Conservation (phyloP, 2,113 vertebrate genomes). For the Alexandromys fortis region DNA sequence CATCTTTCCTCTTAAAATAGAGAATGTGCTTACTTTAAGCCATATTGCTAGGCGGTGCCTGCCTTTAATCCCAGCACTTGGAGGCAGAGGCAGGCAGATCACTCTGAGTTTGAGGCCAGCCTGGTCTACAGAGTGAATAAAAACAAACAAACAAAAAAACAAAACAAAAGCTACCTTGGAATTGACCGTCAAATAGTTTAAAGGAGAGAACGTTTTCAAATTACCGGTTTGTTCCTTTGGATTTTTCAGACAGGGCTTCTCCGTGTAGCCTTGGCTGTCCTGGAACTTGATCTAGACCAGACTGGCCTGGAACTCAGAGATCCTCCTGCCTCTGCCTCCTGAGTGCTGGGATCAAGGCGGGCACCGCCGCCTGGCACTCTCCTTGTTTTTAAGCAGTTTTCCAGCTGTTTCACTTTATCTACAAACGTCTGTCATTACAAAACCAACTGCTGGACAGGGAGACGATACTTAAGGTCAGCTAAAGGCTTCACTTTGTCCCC, state of each 20-base stretch:
- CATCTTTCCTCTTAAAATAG: background rate
- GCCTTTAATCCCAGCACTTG: background rate
- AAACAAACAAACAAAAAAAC: no score
- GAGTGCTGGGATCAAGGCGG: background rate
- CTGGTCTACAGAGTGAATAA: no score
- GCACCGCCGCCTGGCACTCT: background rate
- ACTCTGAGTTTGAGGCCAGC: background rate
- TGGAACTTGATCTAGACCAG: background rate
- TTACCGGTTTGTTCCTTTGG: background rate
- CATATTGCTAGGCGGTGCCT: background rate
- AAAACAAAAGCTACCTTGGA: background rate
- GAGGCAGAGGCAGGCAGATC: background rate
- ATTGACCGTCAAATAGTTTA: background rate
- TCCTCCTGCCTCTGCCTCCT: background rate
- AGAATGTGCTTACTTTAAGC: slow-evolving; percentile 11
- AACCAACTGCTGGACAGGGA: background rate
- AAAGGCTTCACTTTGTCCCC: background rate
- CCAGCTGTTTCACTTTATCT: background rate
- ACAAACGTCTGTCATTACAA: background rate
- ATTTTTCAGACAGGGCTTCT: background rate
- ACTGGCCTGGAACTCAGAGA: background rate
- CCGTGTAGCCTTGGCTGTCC: background rate
- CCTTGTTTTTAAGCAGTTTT: background rate
- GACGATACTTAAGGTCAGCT: background rate
- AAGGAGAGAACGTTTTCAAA: background rate